Evolutionary conservation across 2,797 vertebrate species (phyloP).

Genomic region (Sandelia bainsii): DNA sequence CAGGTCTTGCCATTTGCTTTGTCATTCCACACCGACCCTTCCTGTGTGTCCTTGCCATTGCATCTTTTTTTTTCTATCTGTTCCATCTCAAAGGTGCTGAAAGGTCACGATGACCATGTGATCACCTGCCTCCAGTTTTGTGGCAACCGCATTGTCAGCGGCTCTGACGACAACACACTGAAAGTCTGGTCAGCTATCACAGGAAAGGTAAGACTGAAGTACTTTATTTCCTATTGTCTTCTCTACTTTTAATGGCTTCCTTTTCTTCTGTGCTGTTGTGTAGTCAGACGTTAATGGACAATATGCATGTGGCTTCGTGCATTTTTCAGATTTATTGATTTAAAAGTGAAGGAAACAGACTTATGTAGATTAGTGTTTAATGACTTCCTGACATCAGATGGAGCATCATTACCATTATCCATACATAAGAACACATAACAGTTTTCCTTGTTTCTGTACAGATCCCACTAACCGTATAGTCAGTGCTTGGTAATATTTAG

Average conservation of each 20-base stretch:
- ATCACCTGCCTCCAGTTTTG: conserved; percentile 99
- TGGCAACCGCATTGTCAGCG: conserved; percentile 97
- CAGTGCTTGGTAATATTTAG: conserved; percentile 16
- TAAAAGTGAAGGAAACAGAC: conserved; percentile 7
- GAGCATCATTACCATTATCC: neutral
- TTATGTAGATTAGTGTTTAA: conserved; percentile 17
- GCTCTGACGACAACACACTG: conserved; percentile 98
- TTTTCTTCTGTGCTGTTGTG: neutral
- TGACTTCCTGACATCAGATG: neutral
- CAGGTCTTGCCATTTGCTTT: conserved; percentile 28
- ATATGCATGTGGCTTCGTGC: conserved; percentile 5
- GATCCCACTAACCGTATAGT: neutral
- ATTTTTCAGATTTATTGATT: conserved; percentile 50
- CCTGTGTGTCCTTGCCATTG: conserved; percentile 17
- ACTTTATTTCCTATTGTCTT: neutral
- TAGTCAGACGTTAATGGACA: neutral
- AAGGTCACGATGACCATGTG: conserved; percentile 98
- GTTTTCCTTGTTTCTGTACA: neutral
- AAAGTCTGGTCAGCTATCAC: conserved; percentile 99
- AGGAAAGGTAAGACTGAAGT: conserved; percentile 89
- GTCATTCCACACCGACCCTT: conserved; percentile 21
- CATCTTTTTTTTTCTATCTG: conserved; percentile 12
- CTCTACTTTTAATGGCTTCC: neutral
- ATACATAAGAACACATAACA: neutral
- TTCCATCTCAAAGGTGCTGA: conserved; percentile 90